A percentile compares a stretch with the other conserved stretches of the same genome.
phyloP scores from a whole-genome alignment of 2,888 invertebrate species.

The Anoplius nigerrimus region DNA sequence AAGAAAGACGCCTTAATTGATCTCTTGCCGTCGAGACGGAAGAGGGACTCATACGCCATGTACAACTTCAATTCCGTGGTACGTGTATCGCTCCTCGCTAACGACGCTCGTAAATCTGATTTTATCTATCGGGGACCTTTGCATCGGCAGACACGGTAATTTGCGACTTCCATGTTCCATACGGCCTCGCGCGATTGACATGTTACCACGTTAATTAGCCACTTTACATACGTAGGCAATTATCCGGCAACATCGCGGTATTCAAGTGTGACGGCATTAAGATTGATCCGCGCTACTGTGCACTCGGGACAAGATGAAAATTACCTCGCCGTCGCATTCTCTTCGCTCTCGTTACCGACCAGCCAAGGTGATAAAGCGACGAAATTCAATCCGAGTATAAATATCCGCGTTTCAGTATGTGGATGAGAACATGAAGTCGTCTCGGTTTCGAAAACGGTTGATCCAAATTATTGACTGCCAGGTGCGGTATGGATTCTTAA shows the following conservation, averaged over 20 bases:
- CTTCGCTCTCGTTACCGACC: too few species aligned
- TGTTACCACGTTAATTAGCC: background rate
- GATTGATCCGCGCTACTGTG: too few species aligned
- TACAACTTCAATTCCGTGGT: slow-evolving; percentile 58
- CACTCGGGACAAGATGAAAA: too few species aligned
- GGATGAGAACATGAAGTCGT: too few species aligned
- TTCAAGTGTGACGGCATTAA: background rate
- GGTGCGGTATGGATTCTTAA: too few species aligned
- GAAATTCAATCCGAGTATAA: too few species aligned
- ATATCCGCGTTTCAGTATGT: too few species aligned
- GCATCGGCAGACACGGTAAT: background rate
- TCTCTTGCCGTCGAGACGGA: slow-evolving; percentile 61
- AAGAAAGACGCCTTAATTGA: slow-evolving; percentile 66
- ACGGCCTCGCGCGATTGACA: background rate
- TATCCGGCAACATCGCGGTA: background rate
- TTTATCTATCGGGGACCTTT: background rate
- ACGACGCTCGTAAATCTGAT: background rate
- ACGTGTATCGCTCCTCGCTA: background rate
- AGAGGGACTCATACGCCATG: slow-evolving; percentile 59
- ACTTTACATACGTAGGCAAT: background rate
- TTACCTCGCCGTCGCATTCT: too few species aligned
- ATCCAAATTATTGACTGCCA: too few species aligned
- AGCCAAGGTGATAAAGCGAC: too few species aligned
- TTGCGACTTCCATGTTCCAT: background rate
- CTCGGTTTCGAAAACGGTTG: too few species aligned